Evolutionary conservation across 2,113 vertebrate species (phyloP).

Genomic region (Elachura formosa): DNA sequence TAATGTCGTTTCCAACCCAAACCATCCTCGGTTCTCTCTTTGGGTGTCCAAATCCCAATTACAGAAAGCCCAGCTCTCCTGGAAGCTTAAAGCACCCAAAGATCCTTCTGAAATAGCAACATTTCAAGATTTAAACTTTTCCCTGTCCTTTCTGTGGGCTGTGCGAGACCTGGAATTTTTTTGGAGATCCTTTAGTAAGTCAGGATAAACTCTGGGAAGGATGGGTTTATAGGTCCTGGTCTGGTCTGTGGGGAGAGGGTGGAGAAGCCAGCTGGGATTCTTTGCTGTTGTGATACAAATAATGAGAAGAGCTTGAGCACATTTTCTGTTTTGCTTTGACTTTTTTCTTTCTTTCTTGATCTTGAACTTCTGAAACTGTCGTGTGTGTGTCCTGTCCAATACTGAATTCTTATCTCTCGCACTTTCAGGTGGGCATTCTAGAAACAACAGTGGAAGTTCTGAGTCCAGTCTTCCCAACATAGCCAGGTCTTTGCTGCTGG

Average conservation of each 20-base stretch:
- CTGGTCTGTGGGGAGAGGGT: neutral
- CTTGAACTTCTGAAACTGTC: conserved; percentile 68
- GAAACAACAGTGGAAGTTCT: conserved; percentile 99
- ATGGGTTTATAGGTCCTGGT: neutral
- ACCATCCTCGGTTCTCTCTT: neutral
- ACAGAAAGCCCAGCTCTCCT: neutral
- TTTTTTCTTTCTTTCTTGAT: conserved; percentile 39
- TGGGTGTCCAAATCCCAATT: neutral
- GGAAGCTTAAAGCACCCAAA: neutral
- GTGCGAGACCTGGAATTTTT: too few species aligned
- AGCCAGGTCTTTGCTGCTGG: conserved; percentile 98
- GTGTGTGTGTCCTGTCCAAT: conserved; percentile 61
- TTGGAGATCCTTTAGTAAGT: neutral
- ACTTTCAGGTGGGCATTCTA: conserved; percentile 97
- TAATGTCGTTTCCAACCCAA: neutral
- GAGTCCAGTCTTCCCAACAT: conserved; percentile 99
- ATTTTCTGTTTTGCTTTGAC: conserved; percentile 20
- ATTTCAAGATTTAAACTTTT: neutral
- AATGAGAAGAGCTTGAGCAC: neutral
- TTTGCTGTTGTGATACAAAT: rapidly evolving
- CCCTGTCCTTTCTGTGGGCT: neutral
- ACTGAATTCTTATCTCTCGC: conserved; percentile 87
- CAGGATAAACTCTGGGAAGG: neutral
- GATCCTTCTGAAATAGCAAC: neutral
- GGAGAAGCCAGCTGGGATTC: neutral